These are phyloP conservation scores for Agrochola lychnidis DNA, from an alignment of 2,888 invertebrate genomes.

Conservation along the genomic window DNA sequence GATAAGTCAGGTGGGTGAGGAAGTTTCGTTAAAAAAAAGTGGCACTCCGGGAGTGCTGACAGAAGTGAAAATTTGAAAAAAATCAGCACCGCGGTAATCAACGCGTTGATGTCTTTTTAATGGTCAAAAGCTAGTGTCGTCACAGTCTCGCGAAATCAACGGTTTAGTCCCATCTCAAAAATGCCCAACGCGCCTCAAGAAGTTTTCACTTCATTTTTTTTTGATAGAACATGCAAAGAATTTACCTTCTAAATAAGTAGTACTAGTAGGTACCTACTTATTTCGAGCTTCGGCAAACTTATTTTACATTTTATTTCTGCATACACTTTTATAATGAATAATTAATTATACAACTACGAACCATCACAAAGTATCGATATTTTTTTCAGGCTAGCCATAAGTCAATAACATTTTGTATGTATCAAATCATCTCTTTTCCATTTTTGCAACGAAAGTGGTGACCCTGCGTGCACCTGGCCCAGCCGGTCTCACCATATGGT, in stretches of 20 bases:
- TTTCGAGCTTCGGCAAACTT: background rate
- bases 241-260: background rate
- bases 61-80: too few species aligned
- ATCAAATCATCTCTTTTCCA: too few species aligned
- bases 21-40: background rate
- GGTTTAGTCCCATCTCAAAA: too few species aligned
- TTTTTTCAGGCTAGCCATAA: background rate
- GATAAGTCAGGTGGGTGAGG: background rate
- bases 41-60: too few species aligned
- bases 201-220: too few species aligned
- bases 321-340: background rate
- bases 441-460: background rate
- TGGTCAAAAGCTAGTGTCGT: too few species aligned
- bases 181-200: too few species aligned
- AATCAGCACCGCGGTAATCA: too few species aligned
- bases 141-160: too few species aligned
- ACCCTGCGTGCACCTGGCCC: slow-evolving; percentile 28
- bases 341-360: background rate
- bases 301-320: background rate
- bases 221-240: background rate
- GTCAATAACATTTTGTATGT: too few species aligned
- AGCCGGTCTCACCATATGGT: slow-evolving; percentile 31
- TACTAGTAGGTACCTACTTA: background rate
- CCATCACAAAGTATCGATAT: background rate
- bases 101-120: too few species aligned